Evolutionary conservation across 2,888 invertebrate genomes (phyloP).

Genomic region (Drosophila seclusa): DNA sequence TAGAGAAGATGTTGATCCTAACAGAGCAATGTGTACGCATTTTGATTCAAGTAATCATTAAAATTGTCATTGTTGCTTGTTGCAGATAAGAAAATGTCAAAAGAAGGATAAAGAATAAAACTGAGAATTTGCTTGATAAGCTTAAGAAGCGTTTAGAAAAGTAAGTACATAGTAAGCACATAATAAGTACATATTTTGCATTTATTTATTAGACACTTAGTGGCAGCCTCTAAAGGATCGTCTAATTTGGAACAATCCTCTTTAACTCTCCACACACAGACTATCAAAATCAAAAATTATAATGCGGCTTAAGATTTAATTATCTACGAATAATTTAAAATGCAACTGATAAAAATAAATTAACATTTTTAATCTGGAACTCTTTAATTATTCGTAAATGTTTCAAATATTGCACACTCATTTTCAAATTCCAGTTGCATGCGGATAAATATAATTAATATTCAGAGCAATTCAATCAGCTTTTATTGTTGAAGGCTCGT

Average conservation of each 20-base stretch:
- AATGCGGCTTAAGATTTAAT: background rate
- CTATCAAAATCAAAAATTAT: background rate
- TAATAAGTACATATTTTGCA: background rate
- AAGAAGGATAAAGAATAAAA: background rate
- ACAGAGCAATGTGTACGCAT: background rate
- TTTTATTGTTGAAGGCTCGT: conserved; percentile 15
- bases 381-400: too few relatives aligned
- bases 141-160: background rate
- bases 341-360: background rate
- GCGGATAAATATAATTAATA: conserved; percentile 15
- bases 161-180: background rate
- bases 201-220: background rate
- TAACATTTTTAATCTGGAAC: background rate
- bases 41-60: background rate
- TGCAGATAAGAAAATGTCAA: background rate
- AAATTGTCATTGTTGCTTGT: background rate
- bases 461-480: conserved; percentile 30
- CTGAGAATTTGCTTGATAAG: background rate
- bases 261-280: background rate
- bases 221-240: background rate
- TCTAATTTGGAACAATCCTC: background rate
- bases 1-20: background rate
- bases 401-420: background rate
- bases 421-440: conserved; percentile 1
- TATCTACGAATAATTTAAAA: background rate